Base-by-base conservation (phyloP, 2,888 invertebrate genomes). In the Sarcophaga rosellei region DNA sequence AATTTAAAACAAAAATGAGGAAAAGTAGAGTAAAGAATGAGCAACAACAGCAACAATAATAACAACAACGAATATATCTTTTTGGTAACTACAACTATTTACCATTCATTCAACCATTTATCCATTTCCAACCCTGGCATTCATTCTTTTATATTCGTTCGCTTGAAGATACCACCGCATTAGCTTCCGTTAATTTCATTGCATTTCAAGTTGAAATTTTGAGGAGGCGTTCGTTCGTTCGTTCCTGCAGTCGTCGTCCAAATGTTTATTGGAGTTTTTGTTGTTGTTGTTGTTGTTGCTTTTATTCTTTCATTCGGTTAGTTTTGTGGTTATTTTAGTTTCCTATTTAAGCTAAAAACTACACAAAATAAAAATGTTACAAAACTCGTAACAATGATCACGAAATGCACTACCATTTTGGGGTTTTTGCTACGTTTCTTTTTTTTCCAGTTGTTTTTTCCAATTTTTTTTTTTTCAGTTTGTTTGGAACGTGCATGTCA, bases 141-240 rank as follows among this genome's bases (percentile, higher is more conserved):
- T 53, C 53, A 53, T 12, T 66, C 25, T 25, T 53, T 53, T 53
- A 53, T 53, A 15, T 17, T 15, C 53, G 53, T 53, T 25, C 45
- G 57, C 73, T 62, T 62, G 62, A 65, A 66, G 66, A 75, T 86
- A 78, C 84, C 83, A 78, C 84, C 83, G 74, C 84, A 86, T 81
- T 84, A 78, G 84, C 81, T 86, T 83, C 83, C 86, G 80, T 81
- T 83, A 86, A 83, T 77, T 86, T 83, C 86, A 86, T 86, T 86
- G 86, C 86, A 74, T 86, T 83, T 78, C 76, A 45, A 77, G 69
- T 77, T 74, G 65, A 81, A 78, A 81, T 78, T 78, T 76, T 78
- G 83, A 77, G 62, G 21, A 69, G 80, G 77, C 81, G 77, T 82
- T 35, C 20, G 45, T 12, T 45, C 53, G 53, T 69, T 68, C 20